A percentile compares a stretch with the other conserved stretches of the same genome.
Evolutionary conservation across 2,797 vertebrate genomes (phyloP).

Genomic region (Diglossa cyanea): DNA sequence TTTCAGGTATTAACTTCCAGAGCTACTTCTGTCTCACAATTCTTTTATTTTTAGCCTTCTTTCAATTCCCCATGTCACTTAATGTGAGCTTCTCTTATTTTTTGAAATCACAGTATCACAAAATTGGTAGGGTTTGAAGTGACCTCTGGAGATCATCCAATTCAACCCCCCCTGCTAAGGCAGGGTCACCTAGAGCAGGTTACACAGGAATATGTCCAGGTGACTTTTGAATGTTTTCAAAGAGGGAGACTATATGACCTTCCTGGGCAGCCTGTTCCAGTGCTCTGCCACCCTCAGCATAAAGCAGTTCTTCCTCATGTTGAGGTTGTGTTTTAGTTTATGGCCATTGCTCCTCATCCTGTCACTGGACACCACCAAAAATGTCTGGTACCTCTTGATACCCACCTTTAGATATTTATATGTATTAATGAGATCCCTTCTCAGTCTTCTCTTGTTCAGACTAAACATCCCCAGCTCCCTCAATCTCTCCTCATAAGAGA

Average conservation of each 20-base stretch:
- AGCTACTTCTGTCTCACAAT: neutral
- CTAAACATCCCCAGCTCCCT: neutral
- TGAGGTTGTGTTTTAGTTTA: neutral
- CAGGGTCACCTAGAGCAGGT: neutral
- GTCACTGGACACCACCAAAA: neutral
- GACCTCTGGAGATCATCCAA: neutral
- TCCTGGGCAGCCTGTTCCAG: neutral
- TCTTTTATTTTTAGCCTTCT: neutral
- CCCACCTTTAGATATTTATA: neutral
- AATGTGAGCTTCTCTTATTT: neutral
- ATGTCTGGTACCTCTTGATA: neutral
- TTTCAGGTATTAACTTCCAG: neutral
- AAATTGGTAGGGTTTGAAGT: neutral
- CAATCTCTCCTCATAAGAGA: accelerated
- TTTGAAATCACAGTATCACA: neutral
- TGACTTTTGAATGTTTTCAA: neutral
- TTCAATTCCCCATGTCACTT: neutral
- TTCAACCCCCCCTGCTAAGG: neutral
- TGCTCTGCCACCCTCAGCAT: neutral
- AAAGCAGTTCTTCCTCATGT: neutral
- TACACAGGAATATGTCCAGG: neutral
- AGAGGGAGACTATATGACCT: neutral
- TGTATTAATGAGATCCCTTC: too few species aligned
- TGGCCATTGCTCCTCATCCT: neutral
- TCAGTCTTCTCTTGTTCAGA: neutral